phyloP scores from a whole-genome alignment of 2,797 vertebrate genomes.

The Morus bassanus region DNA sequence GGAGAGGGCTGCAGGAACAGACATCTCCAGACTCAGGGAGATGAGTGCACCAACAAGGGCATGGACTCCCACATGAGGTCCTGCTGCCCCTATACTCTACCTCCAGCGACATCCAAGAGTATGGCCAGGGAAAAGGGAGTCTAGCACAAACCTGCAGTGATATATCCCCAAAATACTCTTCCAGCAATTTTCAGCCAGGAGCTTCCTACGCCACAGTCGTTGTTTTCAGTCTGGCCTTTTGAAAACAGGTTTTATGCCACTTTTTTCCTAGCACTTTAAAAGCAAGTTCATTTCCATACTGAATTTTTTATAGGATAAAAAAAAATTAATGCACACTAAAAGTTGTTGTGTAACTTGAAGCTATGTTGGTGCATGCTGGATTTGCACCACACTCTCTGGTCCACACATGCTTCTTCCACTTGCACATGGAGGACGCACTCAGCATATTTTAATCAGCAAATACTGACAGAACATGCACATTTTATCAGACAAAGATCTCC shows the following conservation, averaged over 20 bases:
- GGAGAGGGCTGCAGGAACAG: neutral
- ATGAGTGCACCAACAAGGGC: neutral
- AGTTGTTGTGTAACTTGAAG: neutral
- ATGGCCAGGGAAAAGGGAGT: neutral
- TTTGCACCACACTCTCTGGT: neutral
- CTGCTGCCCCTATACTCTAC: neutral
- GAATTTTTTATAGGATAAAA: neutral
- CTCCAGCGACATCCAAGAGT: neutral
- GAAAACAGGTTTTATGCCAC: neutral
- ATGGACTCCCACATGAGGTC: neutral
- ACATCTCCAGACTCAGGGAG: neutral
- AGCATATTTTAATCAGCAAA: neutral
- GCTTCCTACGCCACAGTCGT: neutral
- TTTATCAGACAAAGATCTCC: neutral
- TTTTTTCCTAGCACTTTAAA: neutral
- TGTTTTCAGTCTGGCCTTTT: constrained; percentile 22
- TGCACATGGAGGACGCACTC: neutral
- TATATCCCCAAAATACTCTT: neutral
- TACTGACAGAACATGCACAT: neutral
- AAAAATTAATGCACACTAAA: neutral
- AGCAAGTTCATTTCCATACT: neutral
- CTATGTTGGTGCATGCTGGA: neutral
- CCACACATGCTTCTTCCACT: neutral
- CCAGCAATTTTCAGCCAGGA: neutral
- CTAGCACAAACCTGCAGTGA: neutral